Percentiles rank a stretch among this genome's conserved stretches.
phyloP scores from a whole-genome alignment of 1,140 invertebrate genomes.

The Whitmania pigra region DNA sequence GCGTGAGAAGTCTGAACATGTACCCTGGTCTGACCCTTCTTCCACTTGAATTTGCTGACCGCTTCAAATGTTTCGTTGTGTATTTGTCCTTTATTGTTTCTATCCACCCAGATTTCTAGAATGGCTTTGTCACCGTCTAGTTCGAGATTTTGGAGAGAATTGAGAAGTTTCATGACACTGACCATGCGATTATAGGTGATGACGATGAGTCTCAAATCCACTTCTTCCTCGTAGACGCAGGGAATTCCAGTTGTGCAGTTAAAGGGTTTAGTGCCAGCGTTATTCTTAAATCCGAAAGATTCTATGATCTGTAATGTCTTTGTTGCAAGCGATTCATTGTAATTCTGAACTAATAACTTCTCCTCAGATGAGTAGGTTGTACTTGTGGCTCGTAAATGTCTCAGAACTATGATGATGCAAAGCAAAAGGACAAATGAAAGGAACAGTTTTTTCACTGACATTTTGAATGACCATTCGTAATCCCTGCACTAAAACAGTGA shows the following conservation, averaged over 20 bases:
- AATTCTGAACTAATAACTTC: too few species aligned
- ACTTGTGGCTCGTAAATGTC: too few species aligned
- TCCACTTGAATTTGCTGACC: conserved; percentile 22
- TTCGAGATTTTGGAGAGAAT: conserved; percentile 15
- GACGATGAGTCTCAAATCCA: conserved; percentile 17
- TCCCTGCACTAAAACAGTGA: too few species aligned
- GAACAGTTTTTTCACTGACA: too few species aligned
- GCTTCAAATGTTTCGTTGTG: background rate
- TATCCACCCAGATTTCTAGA: conserved; percentile 22
- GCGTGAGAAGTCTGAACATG: conserved; percentile 27
- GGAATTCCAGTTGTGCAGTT: conserved; percentile 4
- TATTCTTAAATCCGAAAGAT: too few species aligned
- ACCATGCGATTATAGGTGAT: conserved; percentile 1
- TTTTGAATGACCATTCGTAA: too few species aligned
- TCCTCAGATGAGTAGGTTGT: too few species aligned
- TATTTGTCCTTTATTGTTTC: background rate
- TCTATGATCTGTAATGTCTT: too few species aligned
- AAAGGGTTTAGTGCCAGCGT: background rate
- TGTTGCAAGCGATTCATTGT: too few species aligned
- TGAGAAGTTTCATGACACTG: conserved; percentile 11
- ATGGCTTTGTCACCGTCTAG: conserved; percentile 13
- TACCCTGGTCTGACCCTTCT: conserved; percentile 28
- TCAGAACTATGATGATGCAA: too few species aligned
- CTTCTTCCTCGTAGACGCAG: conserved; percentile 6
- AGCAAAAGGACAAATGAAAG: too few species aligned